A percentile compares a stretch with the other conserved stretches of the same genome.
These are phyloP conservation scores for Orius laevigatus DNA, from an alignment of 1,140 invertebrate species.

Conservation along the genomic window DNA sequence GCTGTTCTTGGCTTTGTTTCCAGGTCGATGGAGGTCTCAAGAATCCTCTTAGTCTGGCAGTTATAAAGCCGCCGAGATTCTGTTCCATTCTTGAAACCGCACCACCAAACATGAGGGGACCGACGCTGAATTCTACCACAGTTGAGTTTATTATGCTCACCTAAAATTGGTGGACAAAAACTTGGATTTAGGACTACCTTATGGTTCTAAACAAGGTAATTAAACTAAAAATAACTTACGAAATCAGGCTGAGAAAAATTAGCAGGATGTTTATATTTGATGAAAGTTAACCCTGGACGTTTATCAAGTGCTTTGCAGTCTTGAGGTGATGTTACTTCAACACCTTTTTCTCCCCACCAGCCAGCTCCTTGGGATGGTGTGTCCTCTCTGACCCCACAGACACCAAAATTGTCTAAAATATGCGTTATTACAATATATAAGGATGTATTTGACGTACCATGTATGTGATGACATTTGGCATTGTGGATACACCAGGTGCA, in stretches of 20 bases:
- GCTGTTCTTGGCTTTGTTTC: slow-evolving; percentile 38
- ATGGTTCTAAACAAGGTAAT: too few relatives aligned
- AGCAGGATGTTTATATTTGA: slow-evolving; percentile 70
- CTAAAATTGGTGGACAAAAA: slow-evolving; percentile 21
- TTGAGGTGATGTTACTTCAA: slow-evolving; percentile 55
- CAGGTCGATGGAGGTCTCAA: slow-evolving; percentile 54
- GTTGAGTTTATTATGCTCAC: slow-evolving; percentile 66
- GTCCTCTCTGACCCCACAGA: slow-evolving; percentile 56
- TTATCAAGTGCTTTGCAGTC: slow-evolving; percentile 64
- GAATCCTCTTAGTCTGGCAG: slow-evolving; percentile 56
- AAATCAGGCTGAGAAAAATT: slow-evolving; percentile 75
- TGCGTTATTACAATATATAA: slow-evolving; percentile 2
- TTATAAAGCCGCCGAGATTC: slow-evolving; percentile 28
- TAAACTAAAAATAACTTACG: slow-evolving; percentile 32
- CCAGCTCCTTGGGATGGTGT: slow-evolving; percentile 59
- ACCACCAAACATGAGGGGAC: slow-evolving; percentile 21
- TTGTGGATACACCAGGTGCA: slow-evolving; percentile 90
- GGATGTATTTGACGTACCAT: slow-evolving; percentile 34
- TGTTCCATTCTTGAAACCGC: slow-evolving; percentile 40
- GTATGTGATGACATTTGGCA: slow-evolving; percentile 70
- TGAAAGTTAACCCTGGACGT: slow-evolving; percentile 71
- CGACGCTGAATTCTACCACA: too few relatives aligned
- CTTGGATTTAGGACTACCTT: not conserved
- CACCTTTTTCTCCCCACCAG: slow-evolving; percentile 77
- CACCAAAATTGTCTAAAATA: slow-evolving; percentile 53